phyloP scores from a whole-genome alignment of 2,888 invertebrate genomes.

The Pandemis heparana region DNA sequence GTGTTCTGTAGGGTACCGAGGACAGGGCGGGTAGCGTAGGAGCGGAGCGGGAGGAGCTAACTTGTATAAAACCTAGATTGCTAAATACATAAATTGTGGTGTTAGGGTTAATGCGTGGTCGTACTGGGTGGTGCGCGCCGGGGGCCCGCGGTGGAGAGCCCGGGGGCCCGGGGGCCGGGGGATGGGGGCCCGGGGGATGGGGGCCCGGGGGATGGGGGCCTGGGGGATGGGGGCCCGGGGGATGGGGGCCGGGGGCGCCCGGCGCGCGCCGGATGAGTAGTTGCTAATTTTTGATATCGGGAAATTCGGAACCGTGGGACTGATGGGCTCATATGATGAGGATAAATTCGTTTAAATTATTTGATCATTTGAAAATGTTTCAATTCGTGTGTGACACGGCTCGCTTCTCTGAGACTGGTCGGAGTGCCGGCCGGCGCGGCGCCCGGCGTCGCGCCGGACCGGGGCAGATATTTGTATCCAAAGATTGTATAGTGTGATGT shows the following conservation, averaged over 20 bases:
- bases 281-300: slow-evolving; percentile 71
- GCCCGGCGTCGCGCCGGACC: slow-evolving; percentile 45
- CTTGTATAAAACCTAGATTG: slow-evolving; percentile 78
- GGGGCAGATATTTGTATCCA: slow-evolving; percentile 78
- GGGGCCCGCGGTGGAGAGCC: too few relatives aligned
- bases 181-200: slow-evolving; percentile 28
- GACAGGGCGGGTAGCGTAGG: slow-evolving; percentile 64
- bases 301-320: slow-evolving; percentile 71
- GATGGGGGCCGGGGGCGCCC: slow-evolving; percentile 55
- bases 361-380: slow-evolving; percentile 64
- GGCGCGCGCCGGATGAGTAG: slow-evolving; percentile 66
- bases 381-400: slow-evolving; percentile 81
- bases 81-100: slow-evolving; percentile 75
- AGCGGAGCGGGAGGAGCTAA: slow-evolving; percentile 65
- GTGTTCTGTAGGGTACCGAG: slow-evolving; percentile 83
- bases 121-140: slow-evolving; percentile 83
- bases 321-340: slow-evolving; percentile 83
- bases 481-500: slow-evolving; percentile 83
- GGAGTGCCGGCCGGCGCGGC: slow-evolving; percentile 53
- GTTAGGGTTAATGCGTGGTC: slow-evolving; percentile 72
- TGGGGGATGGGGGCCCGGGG: slow-evolving; percentile 29
- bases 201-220: slow-evolving; percentile 21
- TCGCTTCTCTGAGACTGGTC: slow-evolving; percentile 75
- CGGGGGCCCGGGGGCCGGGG: slow-evolving; percentile 15
- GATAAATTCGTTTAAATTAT: slow-evolving; percentile 67